These are phyloP conservation scores for Dicyrtoma fusca DNA, from an alignment of 2,888 invertebrate species.

Conservation along the genomic window DNA sequence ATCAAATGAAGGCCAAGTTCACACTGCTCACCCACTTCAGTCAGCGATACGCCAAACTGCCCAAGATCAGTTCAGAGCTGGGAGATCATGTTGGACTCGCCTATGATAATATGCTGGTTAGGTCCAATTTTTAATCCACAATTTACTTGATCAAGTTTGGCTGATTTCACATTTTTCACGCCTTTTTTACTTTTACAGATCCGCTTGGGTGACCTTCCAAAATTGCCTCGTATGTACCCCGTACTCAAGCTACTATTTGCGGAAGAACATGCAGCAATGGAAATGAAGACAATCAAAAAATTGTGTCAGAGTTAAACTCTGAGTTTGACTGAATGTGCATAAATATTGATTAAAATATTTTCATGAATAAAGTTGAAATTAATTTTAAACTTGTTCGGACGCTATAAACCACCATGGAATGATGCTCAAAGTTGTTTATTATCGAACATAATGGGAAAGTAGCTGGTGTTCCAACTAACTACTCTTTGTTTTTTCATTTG, in stretches of 20 bases:
- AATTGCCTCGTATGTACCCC: conserved; percentile 77
- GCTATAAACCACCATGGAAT: too few species aligned
- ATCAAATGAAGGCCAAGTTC: conserved; percentile 80
- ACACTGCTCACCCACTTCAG: conserved; percentile 95
- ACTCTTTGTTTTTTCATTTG: too few species aligned
- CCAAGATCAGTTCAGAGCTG: conserved; percentile 68
- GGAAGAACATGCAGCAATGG: conserved; percentile 78
- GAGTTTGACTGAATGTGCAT: too few species aligned
- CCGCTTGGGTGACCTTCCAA: conserved; percentile 68
- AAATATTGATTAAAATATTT: too few species aligned
- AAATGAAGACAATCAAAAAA: conserved; percentile 64
- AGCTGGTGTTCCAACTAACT: too few species aligned
- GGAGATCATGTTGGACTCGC: conserved; percentile 79
- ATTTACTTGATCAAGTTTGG: background rate
- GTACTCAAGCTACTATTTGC: conserved; percentile 78
- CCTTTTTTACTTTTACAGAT: conserved; percentile 66
- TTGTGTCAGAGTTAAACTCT: too few species aligned
- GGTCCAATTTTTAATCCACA: background rate
- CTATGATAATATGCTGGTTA: conserved; percentile 89
- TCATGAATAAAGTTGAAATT: too few species aligned
- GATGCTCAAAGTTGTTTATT: too few species aligned
- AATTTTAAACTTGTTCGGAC: too few species aligned
- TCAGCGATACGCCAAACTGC: conserved; percentile 88
- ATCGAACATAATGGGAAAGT: too few species aligned
- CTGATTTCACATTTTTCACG: background rate